These are phyloP conservation scores for Pristionchus mayeri DNA, from an alignment of 2,888 invertebrate species.

Conservation along the genomic window DNA sequence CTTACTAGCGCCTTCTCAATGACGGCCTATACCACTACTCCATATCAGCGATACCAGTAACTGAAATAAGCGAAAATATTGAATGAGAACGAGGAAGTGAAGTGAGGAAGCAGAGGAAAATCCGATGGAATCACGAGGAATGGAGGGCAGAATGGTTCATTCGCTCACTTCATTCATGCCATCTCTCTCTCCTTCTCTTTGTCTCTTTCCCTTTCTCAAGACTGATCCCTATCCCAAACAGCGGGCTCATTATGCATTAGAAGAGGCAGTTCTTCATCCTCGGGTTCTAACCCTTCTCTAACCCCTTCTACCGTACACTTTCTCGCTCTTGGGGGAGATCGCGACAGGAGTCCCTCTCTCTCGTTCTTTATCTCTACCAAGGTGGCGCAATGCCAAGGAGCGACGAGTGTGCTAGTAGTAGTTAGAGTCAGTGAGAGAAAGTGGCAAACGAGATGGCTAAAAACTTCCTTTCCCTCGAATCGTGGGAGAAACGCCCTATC, in stretches of 20 bases:
- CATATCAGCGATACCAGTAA: no score
- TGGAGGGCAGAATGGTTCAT: conserved; percentile 6
- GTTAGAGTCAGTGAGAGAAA: not conserved
- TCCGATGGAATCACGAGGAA: not conserved
- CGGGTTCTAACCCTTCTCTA: conserved; percentile 29
- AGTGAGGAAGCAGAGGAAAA: not conserved
- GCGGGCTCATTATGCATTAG: conserved; percentile 36
- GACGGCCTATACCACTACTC: no score
- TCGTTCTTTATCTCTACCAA: not conserved
- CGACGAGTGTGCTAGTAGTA: not conserved
- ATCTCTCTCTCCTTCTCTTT: not conserved
- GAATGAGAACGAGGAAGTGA: not conserved
- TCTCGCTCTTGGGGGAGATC: not conserved
- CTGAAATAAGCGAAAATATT: no score
- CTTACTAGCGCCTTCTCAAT: not conserved
- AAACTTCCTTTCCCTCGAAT: not conserved
- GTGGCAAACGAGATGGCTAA: not conserved
- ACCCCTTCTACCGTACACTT: conserved; percentile 15
- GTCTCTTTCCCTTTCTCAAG: conserved; percentile 13
- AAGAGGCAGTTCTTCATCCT: not conserved
- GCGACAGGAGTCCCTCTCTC: not conserved
- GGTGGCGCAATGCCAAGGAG: conserved; percentile 17
- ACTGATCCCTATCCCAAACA: conserved; percentile 44
- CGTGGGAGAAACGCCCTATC: conserved; percentile 1
- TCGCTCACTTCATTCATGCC: conserved; percentile 9